Evolutionary conservation across 2,888 invertebrate species (phyloP), one percentile per base, ranked within the genome.

Genomic region (Drosophila diplacantha): DNA sequence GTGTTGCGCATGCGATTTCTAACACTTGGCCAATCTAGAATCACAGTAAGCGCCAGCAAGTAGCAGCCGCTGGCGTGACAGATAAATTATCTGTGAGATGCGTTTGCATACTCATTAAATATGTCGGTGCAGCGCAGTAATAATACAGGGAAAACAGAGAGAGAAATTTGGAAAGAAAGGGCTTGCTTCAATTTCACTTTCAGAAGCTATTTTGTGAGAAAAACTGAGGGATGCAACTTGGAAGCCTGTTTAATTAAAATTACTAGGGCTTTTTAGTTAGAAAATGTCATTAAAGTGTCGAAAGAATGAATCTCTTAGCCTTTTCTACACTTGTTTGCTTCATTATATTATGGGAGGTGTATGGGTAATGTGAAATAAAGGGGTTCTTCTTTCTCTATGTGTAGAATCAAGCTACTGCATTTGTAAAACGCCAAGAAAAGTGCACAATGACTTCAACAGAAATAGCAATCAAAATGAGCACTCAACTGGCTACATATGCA

Each of bases 61-160:
- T 34, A 50, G 44, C 26, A 61, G 56, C 50, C 24, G 20, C 35
- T 34, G 39, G 51, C 66, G 34, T 67, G 67, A 67, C 67, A 67
- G 35, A 52, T 55, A 67, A 67, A 67, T 67, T 67, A 67, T 61
- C 51, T 20, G 26, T 50, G 61, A 61, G 67, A 67, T 67, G 62
- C 68, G 38, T 52, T 35, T 31, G 62, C 69, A 51, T 64, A 72
- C 69, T 69, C 76, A 76, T 78, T 78, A 66, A 66, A 74, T 61
- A 62, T 68, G 79, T 75, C 79, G 72, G 60, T 63, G 58, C 51
- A 35, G 54, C 29, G 61, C 41, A 47, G 60, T 9, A 18, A 50
- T 29, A 37, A n/a, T 20, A 16, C 22, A 7, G 18, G 2, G 26
- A 20, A 20, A 31, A 67, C 44, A 31, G 5, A 31, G 18, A 31